Base-by-base conservation (phyloP, 1,140 invertebrate species). In the Galleria mellonella region DNA sequence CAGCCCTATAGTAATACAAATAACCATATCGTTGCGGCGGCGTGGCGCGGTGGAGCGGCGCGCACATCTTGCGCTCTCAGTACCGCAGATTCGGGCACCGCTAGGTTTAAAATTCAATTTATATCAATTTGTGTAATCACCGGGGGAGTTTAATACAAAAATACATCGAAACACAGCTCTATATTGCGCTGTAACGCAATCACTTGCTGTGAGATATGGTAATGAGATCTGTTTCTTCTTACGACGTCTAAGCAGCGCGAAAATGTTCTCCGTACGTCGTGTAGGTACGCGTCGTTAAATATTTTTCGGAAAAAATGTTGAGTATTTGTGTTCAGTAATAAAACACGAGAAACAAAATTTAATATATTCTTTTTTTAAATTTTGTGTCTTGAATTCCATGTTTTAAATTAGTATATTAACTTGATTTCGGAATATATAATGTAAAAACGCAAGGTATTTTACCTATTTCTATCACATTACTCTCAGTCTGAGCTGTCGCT, bases 121-220 rank as follows among this genome's bases (percentile, higher is more conserved):
- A 74, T 84, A 74, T 77, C 81, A 84, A 83, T 85, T 85, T 83
- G 72, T 61, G 76, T 82, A 85, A 83, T 83, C 78, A 83, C 62
- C 55, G 56, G 52, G 63, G 64, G 68, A 56, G 60, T 50, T 57
- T 61, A 68, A 65, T 48, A 65, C 64, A 73, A 76, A 76, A 81
- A 81, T 71, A 75, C 63, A 60, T 46, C 47, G 38, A 51, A 45
- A 55, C 31, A 17, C 36, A 41, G 59, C 65, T 47, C 56, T 65
- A 55, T 71, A 64, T 56, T 62, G 48, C 46, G 48, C 37, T 23
- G 51, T 55, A 57, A 53, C 51, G 43, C 52, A 55, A 62, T 55
- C 47, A 57, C 51, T 69, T 59, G 49, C 55, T 51, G 54, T 60
- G 67, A 59, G 42, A 23, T 55, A 63, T 68, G 58, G 45, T 66